A percentile compares a stretch with the other conserved stretches of the same genome.
These are phyloP conservation scores for Mamestra configurata DNA, from an alignment of 1,140 invertebrate genomes.

Conservation along the genomic window DNA sequence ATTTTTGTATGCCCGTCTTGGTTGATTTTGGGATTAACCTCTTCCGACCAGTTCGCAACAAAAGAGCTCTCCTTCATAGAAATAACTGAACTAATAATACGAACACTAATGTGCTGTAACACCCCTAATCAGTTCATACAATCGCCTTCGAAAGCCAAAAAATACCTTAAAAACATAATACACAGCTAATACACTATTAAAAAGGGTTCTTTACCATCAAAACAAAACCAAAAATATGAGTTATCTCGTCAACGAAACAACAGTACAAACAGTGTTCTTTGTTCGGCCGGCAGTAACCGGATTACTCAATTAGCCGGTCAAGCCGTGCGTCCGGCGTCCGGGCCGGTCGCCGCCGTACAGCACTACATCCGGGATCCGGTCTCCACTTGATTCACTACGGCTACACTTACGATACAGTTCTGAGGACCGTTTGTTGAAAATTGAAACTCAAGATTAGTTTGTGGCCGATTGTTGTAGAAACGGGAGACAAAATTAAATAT, in stretches of 20 bases:
- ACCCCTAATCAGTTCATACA: too few species aligned
- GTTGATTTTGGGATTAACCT: too few species aligned
- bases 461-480: too few species aligned
- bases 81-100: too few species aligned
- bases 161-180: not conserved
- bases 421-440: constrained; percentile 9
- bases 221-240: constrained; percentile 13
- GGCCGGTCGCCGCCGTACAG: constrained; percentile 26
- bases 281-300: constrained; percentile 41
- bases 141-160: too few species aligned
- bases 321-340: constrained; percentile 44
- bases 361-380: constrained; percentile 48
- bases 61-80: too few species aligned
- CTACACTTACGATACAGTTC: constrained; percentile 2
- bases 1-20: too few species aligned
- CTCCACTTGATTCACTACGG: constrained; percentile 35
- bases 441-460: not conserved
- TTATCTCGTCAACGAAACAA: not conserved
- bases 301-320: constrained; percentile 52
- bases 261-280: constrained; percentile 41
- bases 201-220: not conserved
- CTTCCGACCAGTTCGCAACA: too few species aligned
- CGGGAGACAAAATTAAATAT: too few species aligned
- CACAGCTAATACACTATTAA: not conserved
- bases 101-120: too few species aligned